Evolutionary conservation across 1,140 invertebrate genomes (phyloP).

Genomic region (Pogonognathellus flavescens): DNA sequence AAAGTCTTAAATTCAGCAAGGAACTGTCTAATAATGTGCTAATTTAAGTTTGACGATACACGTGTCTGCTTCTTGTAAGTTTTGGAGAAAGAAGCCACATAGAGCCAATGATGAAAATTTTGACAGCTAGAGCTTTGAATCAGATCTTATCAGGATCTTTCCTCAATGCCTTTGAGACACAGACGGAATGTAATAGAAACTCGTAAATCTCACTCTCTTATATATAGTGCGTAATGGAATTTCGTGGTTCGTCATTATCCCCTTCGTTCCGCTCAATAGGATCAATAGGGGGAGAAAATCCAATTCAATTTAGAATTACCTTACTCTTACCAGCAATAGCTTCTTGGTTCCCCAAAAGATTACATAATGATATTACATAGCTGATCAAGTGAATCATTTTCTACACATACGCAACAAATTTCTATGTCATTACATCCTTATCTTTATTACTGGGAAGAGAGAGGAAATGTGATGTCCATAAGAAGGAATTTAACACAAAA

Average conservation of each 20-base stretch:
- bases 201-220: background rate
- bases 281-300: slow-evolving; percentile 13
- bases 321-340: background rate
- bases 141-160: too few relatives aligned
- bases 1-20: too few relatives aligned
- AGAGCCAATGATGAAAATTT: too few relatives aligned
- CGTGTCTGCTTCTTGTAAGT: too few relatives aligned
- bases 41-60: too few relatives aligned
- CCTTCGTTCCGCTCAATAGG: slow-evolving; percentile 8
- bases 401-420: background rate
- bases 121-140: too few relatives aligned
- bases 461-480: too few relatives aligned
- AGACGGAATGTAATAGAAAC: background rate
- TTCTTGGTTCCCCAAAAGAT: background rate
- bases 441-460: too few relatives aligned
- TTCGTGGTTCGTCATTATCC: slow-evolving; percentile 5
- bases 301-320: slow-evolving; percentile 19
- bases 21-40: too few relatives aligned
- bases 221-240: background rate
- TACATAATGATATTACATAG: too few relatives aligned
- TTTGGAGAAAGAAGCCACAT: too few relatives aligned
- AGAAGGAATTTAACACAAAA: too few relatives aligned
- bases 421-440: background rate
- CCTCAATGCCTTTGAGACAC: background rate
- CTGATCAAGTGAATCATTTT: background rate